phyloP scores from a whole-genome alignment of 2,113 vertebrate genomes.

The Suricata suricatta region DNA sequence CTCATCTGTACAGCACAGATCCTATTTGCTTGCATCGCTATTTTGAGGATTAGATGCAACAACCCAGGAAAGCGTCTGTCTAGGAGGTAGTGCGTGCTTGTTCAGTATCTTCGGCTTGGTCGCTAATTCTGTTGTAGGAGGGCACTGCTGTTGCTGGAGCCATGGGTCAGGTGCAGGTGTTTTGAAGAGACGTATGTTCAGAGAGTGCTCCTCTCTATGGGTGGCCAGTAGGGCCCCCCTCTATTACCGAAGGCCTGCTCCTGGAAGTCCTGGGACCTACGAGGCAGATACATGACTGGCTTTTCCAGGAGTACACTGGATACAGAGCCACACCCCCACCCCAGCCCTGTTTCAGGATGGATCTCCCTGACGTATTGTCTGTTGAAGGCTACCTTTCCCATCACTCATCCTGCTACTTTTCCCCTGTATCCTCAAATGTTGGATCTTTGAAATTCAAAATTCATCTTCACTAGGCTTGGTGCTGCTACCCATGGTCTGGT shows the following conservation, averaged over 20 bases:
- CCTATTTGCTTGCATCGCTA: not conserved
- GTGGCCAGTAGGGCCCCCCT: not conserved
- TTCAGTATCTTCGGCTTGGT: not conserved
- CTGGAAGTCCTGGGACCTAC: not conserved
- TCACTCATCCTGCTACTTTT: not conserved
- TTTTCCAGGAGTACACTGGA: not conserved
- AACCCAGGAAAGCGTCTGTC: not conserved
- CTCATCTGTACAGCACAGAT: not conserved
- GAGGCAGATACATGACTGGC: not conserved
- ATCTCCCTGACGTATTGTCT: not conserved
- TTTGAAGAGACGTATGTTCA: too few relatives aligned
- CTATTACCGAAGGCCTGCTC: not conserved
- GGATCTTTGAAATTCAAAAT: not conserved
- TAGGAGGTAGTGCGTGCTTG: not conserved
- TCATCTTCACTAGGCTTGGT: not conserved
- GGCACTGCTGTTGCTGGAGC: too few relatives aligned
- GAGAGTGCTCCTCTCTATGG: not conserved
- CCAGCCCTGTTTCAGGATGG: not conserved
- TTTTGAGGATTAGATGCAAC: not conserved
- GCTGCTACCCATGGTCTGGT: not conserved
- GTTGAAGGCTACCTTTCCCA: not conserved
- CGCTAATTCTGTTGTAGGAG: not conserved
- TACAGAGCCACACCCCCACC: not conserved
- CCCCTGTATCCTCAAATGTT: not conserved
- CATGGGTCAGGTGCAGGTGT: fast-evolving